Base-by-base conservation (phyloP, 2,113 vertebrate genomes). In the Motacilla tschutschensis region DNA sequence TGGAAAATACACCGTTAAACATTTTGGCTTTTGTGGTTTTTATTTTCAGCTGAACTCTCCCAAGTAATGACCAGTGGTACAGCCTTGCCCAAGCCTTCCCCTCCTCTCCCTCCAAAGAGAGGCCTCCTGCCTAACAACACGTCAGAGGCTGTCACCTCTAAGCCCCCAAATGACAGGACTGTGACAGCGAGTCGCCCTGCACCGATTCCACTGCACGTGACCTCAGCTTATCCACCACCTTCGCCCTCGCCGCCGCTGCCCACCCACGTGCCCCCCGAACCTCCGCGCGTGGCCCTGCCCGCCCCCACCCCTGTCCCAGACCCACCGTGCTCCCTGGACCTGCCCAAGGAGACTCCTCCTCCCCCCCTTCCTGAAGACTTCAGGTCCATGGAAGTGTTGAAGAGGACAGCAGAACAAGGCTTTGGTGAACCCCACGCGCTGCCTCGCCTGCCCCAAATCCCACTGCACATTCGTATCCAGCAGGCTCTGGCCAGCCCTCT, bases 401-500 rank as follows among this genome's bases (percentile, higher is more conserved):
- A 72, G 85, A 90, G 83, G 82, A 70, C 4, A 1, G 41, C 81
- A 21, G 96, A 97, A 74, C 96, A 96, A 41, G 95, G 91, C 16
- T 98, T 97, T 72, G 97, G 97, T 17, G 91, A 98, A 83, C 35
- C 96, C 86, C 50, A 94, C 22, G 0, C 96, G 94, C 92, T 97
- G 95, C 9, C 95, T 31, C 97, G 98, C 22, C 96, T 98, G 9
- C 96, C 98, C 51, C 97, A 97, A 1, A 58, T 99, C 48, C 99
- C 99, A 0, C 91, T 99, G 83, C 99, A 99, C 93, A 98, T 99
- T 93, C 99, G 99, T 93, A 99, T 99, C 95, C 99, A 99, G 94
- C 97, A 99, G 90, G 99, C 99, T 12, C 95, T 99, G 72, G 97
- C 97, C 66, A 99, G 98, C 67, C 99, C 99, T 1, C 98, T 99